These are phyloP conservation scores for Cephonodes hylas DNA, from an alignment of 2,888 invertebrate species.

Conservation along the genomic window DNA sequence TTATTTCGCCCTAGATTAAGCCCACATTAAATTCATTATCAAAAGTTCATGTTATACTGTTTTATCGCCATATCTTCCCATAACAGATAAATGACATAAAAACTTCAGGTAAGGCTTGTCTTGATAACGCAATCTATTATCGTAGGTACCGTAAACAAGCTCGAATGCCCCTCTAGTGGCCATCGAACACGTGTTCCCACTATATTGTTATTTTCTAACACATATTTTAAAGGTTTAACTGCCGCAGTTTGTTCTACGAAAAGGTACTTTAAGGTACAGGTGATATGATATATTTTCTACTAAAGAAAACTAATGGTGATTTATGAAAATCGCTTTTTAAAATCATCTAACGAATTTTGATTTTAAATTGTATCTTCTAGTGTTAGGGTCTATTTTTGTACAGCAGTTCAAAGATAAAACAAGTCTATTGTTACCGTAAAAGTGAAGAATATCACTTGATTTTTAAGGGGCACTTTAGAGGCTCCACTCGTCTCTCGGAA, in stretches of 20 bases:
- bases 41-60: constrained; percentile 1
- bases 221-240: background rate
- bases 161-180: constrained; percentile 65
- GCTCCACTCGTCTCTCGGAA: constrained; percentile 61
- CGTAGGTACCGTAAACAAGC: constrained; percentile 59
- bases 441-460: constrained; percentile 77
- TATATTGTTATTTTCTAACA: background rate
- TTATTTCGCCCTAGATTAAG: background rate
- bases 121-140: constrained; percentile 44
- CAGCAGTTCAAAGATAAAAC: constrained; percentile 22
- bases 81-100: constrained; percentile 6
- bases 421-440: constrained; percentile 45
- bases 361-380: fast-evolving
- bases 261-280: background rate
- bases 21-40: constrained; percentile 22
- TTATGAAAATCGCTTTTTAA: background rate
- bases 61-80: background rate
- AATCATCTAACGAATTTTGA: background rate
- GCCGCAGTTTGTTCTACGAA: background rate
- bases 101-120: constrained; percentile 13
- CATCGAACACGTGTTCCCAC: constrained; percentile 72
- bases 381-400: constrained; percentile 17
- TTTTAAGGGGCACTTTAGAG: constrained; percentile 75
- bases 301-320: background rate
- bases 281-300: background rate